phyloP scores from a whole-genome alignment of 2,797 vertebrate genomes.

The Channallabes apus region DNA sequence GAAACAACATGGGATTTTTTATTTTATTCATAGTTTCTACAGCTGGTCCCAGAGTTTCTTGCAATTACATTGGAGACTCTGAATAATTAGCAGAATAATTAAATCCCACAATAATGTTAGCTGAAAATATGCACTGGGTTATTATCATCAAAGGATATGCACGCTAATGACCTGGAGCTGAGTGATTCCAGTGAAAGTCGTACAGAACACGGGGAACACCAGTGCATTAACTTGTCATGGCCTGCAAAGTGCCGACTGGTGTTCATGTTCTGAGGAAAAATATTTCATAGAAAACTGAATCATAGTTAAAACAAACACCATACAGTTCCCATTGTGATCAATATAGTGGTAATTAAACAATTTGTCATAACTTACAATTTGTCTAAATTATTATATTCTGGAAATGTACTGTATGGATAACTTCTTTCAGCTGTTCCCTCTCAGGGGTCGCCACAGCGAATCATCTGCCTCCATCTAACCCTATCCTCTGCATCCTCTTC shows the following conservation, averaged over 20 bases:
- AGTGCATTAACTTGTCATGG: background rate
- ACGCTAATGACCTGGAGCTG: background rate
- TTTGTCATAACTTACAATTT: background rate
- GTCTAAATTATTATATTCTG: background rate
- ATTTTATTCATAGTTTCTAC: constrained; percentile 39
- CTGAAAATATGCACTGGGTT: background rate
- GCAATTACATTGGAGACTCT: background rate
- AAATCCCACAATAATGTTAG: background rate
- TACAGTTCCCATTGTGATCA: background rate
- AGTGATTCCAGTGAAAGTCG: background rate
- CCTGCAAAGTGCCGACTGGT: background rate
- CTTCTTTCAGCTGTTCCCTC: no score
- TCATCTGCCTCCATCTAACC: no score
- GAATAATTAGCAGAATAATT: background rate
- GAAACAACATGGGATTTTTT: constrained; percentile 40
- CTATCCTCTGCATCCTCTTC: no score
- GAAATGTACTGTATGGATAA: background rate
- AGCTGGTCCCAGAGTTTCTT: background rate
- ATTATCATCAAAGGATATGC: background rate
- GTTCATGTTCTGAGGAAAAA: no score
- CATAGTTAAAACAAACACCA: background rate
- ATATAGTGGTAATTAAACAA: background rate
- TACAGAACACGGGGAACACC: background rate
- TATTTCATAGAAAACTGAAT: background rate
- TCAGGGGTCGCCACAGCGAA: no score